Evolutionary conservation across 2,113 vertebrate species (phyloP).

Genomic region (Mionectes macconnelli): DNA sequence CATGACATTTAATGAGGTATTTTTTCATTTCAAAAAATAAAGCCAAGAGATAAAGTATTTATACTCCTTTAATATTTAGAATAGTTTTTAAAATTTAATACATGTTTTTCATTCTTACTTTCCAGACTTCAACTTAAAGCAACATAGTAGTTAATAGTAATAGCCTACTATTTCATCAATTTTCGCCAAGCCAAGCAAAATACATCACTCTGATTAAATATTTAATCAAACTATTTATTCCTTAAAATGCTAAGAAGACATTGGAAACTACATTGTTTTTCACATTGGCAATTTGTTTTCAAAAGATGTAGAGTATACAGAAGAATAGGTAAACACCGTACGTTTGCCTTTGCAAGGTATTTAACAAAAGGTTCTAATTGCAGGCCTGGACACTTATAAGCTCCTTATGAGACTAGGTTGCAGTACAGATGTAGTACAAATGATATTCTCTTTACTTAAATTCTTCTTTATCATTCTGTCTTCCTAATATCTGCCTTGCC

Average conservation of each 20-base stretch:
- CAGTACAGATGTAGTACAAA: background rate
- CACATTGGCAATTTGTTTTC: background rate
- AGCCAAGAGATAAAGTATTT: background rate
- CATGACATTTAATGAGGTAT: background rate
- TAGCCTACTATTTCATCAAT: background rate
- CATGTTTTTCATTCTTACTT: background rate
- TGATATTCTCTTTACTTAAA: background rate
- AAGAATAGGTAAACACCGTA: background rate
- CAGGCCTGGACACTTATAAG: background rate
- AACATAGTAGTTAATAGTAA: background rate
- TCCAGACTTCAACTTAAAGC: background rate
- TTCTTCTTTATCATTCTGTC: background rate
- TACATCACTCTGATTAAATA: background rate
- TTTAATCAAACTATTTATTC: background rate
- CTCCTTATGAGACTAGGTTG: background rate
- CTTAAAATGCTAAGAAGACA: background rate
- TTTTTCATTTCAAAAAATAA: background rate
- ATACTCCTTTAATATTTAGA: background rate
- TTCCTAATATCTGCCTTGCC: background rate
- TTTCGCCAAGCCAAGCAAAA: background rate
- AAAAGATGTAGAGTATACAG: background rate
- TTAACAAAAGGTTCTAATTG: background rate
- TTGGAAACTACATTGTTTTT: background rate
- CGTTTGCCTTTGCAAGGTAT: background rate
- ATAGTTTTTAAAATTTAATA: background rate